A percentile compares a stretch with the other conserved stretches of the same genome.
Conservation (phyloP, 2,888 invertebrate genomes). For the Oscheius sp. region DNA sequence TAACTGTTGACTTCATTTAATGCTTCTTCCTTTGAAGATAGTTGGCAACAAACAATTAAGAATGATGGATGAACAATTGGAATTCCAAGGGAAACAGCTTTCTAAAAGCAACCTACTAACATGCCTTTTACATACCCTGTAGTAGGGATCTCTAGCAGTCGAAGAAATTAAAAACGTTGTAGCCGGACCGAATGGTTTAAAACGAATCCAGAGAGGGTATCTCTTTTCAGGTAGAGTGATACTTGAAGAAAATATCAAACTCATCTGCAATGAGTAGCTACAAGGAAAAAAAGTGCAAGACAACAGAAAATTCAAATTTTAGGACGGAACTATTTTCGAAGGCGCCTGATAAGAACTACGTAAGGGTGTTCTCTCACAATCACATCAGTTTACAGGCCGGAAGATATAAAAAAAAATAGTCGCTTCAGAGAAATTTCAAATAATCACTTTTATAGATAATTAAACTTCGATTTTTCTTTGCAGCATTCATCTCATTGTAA, state of each 20-base stretch:
- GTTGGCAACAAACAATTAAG: neutral
- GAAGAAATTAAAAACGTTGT: constrained; percentile 14
- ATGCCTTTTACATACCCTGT: constrained; percentile 1
- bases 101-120: constrained; percentile 23
- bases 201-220: neutral
- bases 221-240: neutral
- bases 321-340: neutral
- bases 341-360: neutral
- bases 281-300: too few relatives aligned
- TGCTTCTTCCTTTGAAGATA: neutral
- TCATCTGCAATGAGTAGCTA: neutral
- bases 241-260: neutral
- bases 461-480: too few relatives aligned
- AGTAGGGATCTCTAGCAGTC: constrained; percentile 5
- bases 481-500: too few relatives aligned
- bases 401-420: too few relatives aligned
- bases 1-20: neutral
- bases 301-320: neutral
- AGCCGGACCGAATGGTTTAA: constrained; percentile 8
- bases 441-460: too few relatives aligned
- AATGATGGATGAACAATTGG: constrained; percentile 14
- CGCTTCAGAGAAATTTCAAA: too few relatives aligned
- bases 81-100: constrained; percentile 25
- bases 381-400: too few relatives aligned
- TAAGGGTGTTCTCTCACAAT: neutral